Evolutionary conservation across 2,113 vertebrate species (phyloP).

Genomic region (Emydura subglobosa): DNA sequence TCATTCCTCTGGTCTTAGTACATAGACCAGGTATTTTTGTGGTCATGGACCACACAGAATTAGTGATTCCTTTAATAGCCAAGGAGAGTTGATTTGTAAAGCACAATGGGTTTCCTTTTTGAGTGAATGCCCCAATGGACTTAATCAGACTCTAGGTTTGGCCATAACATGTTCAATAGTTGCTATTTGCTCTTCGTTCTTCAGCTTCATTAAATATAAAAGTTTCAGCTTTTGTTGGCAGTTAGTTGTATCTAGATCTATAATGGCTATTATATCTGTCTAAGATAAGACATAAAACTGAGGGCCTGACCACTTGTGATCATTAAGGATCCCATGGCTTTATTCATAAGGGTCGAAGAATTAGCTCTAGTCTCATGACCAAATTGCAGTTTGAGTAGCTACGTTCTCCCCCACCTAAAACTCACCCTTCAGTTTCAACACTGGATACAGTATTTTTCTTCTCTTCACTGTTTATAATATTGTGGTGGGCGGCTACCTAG

Average conservation of each 20-base stretch:
- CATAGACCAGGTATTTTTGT: not conserved
- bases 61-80: constrained; percentile 63
- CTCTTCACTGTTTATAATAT: not conserved
- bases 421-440: not conserved
- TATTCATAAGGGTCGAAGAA: constrained; percentile 44
- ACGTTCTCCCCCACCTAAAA: constrained; percentile 37
- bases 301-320: constrained; percentile 59
- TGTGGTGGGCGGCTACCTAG: not conserved
- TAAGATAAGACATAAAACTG: constrained; percentile 70
- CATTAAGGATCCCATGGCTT: constrained; percentile 75
- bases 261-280: constrained; percentile 66
- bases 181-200: constrained; percentile 72
- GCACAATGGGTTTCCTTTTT: constrained; percentile 49
- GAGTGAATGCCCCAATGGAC: constrained; percentile 70
- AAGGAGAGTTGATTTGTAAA: constrained; percentile 65
- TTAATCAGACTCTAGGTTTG: constrained; percentile 79
- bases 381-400: constrained; percentile 25
- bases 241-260: constrained; percentile 74
- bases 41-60: constrained; percentile 36
- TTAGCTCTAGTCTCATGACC: constrained; percentile 15
- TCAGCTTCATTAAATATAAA: constrained; percentile 78
- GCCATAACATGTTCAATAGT: constrained; percentile 77
- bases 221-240: constrained; percentile 72
- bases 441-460: not conserved
- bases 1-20: constrained; percentile 30